Conservation (phyloP, 2,888 invertebrate species). For the Caenorhabditis doughertyi region DNA sequence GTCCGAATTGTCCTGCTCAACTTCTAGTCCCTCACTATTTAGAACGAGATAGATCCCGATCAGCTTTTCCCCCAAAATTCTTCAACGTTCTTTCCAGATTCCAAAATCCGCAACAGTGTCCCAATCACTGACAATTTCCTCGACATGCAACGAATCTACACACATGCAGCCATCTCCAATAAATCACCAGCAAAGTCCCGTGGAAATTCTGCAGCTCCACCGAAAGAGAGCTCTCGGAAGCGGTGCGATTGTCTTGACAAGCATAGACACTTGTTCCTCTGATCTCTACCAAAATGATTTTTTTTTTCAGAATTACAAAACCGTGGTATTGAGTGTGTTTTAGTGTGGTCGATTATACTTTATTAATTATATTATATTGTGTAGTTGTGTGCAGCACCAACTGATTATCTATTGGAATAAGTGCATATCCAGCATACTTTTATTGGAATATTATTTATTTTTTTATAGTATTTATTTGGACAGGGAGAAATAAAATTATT, state of each 20-base stretch:
- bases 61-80: too few species aligned
- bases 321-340: slow-evolving; percentile 40
- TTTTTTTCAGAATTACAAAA: slow-evolving; percentile 45
- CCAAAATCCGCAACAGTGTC: slow-evolving; percentile 50
- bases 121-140: slow-evolving; percentile 46
- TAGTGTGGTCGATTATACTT: neutral
- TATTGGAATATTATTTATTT: neutral
- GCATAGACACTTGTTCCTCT: slow-evolving; percentile 71
- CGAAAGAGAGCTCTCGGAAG: slow-evolving; percentile 61
- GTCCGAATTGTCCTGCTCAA: too few species aligned
- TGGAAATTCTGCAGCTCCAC: neutral
- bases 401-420: slow-evolving; percentile 9
- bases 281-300: slow-evolving; percentile 9
- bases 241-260: slow-evolving; percentile 76
- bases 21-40: too few species aligned
- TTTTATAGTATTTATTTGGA: neutral
- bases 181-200: slow-evolving; percentile 13
- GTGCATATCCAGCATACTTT: slow-evolving; percentile 1
- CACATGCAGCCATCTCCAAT: slow-evolving; percentile 32
- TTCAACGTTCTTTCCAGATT: slow-evolving; percentile 35
- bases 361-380: neutral
- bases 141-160: slow-evolving; percentile 61
- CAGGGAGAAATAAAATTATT: too few species aligned
- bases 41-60: too few species aligned
- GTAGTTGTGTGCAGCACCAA: neutral